These are phyloP conservation scores for Conops quadrifasciatus DNA, from an alignment of 2,888 invertebrate species.

Conservation along the genomic window DNA sequence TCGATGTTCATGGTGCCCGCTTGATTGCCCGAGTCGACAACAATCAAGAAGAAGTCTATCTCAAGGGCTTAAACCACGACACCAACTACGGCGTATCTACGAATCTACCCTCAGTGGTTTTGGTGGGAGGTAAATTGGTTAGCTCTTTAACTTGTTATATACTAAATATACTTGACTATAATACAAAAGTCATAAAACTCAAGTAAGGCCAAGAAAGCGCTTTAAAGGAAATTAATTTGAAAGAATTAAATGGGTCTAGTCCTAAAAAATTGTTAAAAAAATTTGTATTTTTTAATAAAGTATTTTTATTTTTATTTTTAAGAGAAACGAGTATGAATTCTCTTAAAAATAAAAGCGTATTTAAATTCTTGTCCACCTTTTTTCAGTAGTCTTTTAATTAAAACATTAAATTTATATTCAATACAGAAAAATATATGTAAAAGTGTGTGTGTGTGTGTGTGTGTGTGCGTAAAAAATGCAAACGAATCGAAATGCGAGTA, in stretches of 20 bases:
- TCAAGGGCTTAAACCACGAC: slow-evolving; percentile 83
- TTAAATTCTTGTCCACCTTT: too few species aligned
- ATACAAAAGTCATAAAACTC: too few species aligned
- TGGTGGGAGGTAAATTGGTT: slow-evolving; percentile 79
- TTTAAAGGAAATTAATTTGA: neutral
- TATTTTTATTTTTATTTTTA: too few species aligned
- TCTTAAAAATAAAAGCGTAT: too few species aligned
- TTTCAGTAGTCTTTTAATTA: neutral
- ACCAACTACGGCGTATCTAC: slow-evolving; percentile 87
- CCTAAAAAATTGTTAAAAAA: too few species aligned
- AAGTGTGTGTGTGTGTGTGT: too few species aligned
- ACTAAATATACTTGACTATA: too few species aligned
- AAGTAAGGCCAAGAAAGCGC: too few species aligned
- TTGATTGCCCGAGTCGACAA: slow-evolving; percentile 88
- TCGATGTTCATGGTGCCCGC: slow-evolving; percentile 86
- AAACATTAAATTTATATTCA: neutral
- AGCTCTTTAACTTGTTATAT: slow-evolving; percentile 16
- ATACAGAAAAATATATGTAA: neutral
- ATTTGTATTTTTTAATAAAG: too few species aligned
- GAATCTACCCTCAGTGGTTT: slow-evolving; percentile 85
- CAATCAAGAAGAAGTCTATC: slow-evolving; percentile 79
- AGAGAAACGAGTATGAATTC: too few species aligned
- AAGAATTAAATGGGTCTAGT: too few species aligned
- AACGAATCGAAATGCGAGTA: neutral
- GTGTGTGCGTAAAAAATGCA: too few species aligned